A percentile compares a stretch with the other conserved stretches of the same genome.
phyloP scores from a whole-genome alignment of 2,797 vertebrate genomes.

The Falco cherrug region DNA sequence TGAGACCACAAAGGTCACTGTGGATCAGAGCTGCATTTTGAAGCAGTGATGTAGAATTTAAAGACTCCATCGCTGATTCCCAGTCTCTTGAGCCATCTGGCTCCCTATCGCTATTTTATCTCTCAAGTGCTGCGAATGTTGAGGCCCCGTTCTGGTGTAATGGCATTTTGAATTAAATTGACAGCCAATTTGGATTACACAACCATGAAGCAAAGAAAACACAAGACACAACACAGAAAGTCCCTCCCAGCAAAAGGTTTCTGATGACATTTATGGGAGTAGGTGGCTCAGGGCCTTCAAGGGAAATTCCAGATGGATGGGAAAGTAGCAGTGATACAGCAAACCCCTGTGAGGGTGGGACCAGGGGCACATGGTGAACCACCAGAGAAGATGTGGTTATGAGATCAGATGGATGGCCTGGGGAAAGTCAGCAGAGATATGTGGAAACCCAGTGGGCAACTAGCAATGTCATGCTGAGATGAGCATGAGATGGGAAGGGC shows the following conservation, averaged over 20 bases:
- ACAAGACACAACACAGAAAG: not conserved
- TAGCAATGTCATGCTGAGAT: not conserved
- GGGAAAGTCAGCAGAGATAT: conserved; percentile 7
- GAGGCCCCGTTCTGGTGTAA: not conserved
- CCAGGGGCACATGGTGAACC: not conserved
- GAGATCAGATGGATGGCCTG: conserved; percentile 29
- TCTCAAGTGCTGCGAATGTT: not conserved
- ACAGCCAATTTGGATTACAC: not conserved
- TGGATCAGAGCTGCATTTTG: not conserved
- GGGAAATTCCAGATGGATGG: conserved; percentile 55
- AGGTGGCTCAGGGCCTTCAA: conserved; percentile 10
- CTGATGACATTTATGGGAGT: conserved; percentile 9
- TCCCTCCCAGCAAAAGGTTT: not conserved
- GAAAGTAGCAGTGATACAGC: conserved; percentile 17
- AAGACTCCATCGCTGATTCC: not conserved
- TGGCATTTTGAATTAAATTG: not conserved
- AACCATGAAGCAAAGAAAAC: not conserved
- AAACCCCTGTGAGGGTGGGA: conserved; percentile 4
- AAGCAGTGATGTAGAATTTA: not conserved
- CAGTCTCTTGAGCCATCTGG: conserved; percentile 20
- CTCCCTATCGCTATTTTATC: conserved; percentile 7
- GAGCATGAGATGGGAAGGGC: conserved; percentile 35
- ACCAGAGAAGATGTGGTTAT: conserved; percentile 46
- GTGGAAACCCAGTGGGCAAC: conserved; percentile 52
- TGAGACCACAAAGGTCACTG: not conserved